These are phyloP conservation scores for Oreochromis aureus DNA, from an alignment of 2,113 vertebrate genomes.

Conservation along the genomic window DNA sequence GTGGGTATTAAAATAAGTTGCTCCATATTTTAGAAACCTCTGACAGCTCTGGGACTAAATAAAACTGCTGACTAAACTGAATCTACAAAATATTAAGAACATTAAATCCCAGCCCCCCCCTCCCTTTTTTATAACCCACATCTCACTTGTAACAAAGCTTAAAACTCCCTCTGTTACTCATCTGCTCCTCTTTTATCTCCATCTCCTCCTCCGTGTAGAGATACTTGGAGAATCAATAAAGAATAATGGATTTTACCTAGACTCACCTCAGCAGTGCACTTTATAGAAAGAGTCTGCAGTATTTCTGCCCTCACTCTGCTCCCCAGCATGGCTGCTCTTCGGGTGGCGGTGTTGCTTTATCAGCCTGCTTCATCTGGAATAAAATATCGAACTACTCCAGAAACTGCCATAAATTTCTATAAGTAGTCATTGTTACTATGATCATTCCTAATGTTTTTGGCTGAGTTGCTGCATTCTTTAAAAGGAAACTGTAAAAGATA, in stretches of 20 bases:
- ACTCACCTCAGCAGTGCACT: not conserved
- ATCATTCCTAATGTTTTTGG: not conserved
- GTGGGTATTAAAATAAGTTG: not conserved
- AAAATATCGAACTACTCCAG: not conserved
- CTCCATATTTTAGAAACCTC: not conserved
- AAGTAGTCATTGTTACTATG: not conserved
- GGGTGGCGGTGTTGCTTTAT: not conserved
- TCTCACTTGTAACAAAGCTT: not conserved
- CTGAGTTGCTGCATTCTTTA: not conserved
- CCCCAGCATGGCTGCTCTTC: not conserved
- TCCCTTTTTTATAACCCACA: not conserved
- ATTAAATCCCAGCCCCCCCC: not conserved
- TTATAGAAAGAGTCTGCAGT: not conserved
- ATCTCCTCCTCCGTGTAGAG: not conserved
- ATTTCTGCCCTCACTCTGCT: not conserved
- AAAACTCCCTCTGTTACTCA: not conserved
- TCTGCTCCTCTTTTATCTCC: constrained; percentile 6
- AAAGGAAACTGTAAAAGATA: not conserved
- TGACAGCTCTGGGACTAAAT: not conserved
- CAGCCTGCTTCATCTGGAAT: not conserved
- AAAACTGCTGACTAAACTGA: not conserved
- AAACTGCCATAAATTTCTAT: not conserved
- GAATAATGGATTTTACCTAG: constrained; percentile 21
- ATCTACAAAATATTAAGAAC: not conserved
- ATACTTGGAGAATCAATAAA: constrained; percentile 14